Evolutionary conservation across 92 coral and sea anemone species (phyloP).

Genomic region (Epizoanthus scotinus): DNA sequence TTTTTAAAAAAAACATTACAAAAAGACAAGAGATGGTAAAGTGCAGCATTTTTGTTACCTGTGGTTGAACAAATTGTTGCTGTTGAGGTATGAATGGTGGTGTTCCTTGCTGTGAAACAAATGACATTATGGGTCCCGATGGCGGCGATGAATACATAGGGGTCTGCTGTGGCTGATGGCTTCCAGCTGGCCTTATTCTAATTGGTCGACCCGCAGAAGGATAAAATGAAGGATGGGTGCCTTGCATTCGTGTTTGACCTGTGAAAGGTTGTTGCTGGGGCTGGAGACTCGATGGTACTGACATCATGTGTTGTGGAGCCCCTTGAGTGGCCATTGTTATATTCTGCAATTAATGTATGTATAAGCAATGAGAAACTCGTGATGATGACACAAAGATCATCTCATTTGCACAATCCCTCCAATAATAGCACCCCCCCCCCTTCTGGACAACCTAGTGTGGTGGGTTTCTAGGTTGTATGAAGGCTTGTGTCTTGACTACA

Average conservation of each 20-base stretch:
- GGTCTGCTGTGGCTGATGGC: constrained; percentile 52
- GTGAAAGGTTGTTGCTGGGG: constrained; percentile 41
- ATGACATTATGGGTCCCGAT: constrained; percentile 48
- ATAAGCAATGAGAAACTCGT: too few species aligned
- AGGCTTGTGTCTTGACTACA: too few species aligned
- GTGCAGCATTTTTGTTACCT: constrained; percentile 16
- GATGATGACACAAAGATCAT: too few species aligned
- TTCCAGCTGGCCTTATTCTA: constrained; percentile 53
- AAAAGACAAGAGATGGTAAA: background rate
- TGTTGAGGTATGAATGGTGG: constrained; percentile 49
- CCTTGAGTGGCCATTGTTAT: background rate
- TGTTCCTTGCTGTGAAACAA: constrained; percentile 44
- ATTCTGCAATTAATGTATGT: too few species aligned
- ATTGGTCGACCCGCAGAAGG: constrained; percentile 50
- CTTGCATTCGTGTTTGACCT: constrained; percentile 60
- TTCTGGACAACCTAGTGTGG: too few species aligned
- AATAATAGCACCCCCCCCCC: too few species aligned
- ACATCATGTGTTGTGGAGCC: constrained; percentile 43
- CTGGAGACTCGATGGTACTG: constrained; percentile 25
- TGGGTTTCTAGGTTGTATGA: too few species aligned
- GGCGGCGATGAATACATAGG: constrained; percentile 84
- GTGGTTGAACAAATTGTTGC: constrained; percentile 47
- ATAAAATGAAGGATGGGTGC: constrained; percentile 31
- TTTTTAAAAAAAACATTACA: too few species aligned
- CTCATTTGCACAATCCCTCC: too few species aligned